Evolutionary conservation across 2,113 vertebrate species (phyloP).

Genomic region (Colinus virginianus): DNA sequence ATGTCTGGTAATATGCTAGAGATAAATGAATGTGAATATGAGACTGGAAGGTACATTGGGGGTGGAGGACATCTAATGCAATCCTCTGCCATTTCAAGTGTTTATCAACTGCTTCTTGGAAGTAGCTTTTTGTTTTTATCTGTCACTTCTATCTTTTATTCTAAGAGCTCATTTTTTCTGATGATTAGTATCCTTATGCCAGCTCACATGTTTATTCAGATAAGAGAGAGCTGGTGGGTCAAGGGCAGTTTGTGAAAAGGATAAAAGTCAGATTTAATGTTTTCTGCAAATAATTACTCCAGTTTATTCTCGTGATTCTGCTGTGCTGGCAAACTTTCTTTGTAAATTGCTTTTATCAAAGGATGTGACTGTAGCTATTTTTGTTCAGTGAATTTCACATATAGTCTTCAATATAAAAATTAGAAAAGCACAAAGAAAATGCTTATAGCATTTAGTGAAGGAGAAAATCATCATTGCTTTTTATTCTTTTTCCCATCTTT

Average conservation of each 20-base stretch:
- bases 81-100: not conserved
- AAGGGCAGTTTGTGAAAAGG: not conserved
- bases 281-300: not conserved
- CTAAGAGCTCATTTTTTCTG: not conserved
- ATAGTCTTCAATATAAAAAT: not conserved
- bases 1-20: not conserved
- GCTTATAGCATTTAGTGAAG: not conserved
- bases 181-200: not conserved
- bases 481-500: not conserved
- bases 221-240: not conserved
- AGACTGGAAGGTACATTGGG: not conserved
- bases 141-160: not conserved
- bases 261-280: not conserved
- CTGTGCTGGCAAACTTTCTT: not conserved
- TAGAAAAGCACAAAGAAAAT: not conserved
- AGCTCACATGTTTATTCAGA: not conserved
- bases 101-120: not conserved
- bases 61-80: not conserved
- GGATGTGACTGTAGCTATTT: not conserved
- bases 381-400: not conserved
- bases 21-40: not conserved
- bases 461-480: not conserved
- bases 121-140: fast-evolving
- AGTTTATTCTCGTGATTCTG: not conserved
- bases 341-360: not conserved